These are phyloP conservation scores for Potorous gilbertii DNA, from an alignment of 2,797 vertebrate species.

Conservation along the genomic window DNA sequence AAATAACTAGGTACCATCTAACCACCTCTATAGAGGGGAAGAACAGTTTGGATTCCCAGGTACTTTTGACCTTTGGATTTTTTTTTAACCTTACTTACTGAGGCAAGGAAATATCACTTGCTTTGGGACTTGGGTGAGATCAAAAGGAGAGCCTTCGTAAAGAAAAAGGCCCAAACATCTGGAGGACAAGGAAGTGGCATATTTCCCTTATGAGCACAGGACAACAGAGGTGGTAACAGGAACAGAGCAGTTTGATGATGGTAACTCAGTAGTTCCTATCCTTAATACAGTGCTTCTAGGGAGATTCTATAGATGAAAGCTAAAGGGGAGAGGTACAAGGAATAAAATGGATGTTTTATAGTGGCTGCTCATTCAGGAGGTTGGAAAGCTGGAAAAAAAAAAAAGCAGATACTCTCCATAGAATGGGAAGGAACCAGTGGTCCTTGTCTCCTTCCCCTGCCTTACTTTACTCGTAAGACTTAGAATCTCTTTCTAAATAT, in stretches of 20 bases:
- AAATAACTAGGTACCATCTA: neutral
- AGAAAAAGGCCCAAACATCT: neutral
- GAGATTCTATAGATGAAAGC: neutral
- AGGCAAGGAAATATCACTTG: neutral
- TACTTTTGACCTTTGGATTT: neutral
- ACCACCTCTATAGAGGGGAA: neutral
- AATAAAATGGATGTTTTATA: neutral
- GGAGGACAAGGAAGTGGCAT: neutral
- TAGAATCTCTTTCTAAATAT: neutral
- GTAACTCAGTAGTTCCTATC: neutral
- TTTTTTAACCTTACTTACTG: neutral
- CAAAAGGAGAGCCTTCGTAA: neutral
- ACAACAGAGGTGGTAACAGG: neutral
- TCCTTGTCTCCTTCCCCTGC: neutral
- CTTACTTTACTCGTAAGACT: neutral
- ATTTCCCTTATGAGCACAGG: neutral
- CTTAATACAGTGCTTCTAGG: neutral
- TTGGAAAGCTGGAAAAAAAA: neutral
- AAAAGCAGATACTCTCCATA: neutral
- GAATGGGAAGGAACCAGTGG: neutral
- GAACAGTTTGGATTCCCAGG: neutral
- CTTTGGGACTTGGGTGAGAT: neutral
- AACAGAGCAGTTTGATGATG: neutral
- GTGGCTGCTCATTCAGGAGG: neutral
- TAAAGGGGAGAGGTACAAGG: neutral